phyloP scores from a whole-genome alignment of 2,113 vertebrate genomes.

The Pelvicachromis taeniatus region DNA sequence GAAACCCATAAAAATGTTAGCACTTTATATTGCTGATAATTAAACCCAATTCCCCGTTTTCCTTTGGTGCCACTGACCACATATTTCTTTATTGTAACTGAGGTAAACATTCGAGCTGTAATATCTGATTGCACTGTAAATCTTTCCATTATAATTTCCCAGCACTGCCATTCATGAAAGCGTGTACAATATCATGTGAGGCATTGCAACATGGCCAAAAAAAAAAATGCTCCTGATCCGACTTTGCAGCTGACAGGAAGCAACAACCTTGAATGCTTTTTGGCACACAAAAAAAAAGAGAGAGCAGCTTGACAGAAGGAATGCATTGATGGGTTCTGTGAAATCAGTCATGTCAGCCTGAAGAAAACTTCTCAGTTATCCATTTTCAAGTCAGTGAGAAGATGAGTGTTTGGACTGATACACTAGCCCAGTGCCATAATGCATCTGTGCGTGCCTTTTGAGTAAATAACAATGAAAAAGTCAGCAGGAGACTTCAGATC shows the following conservation, averaged over 20 bases:
- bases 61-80: background rate
- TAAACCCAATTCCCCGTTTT: background rate
- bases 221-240: background rate
- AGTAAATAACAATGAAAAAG: background rate
- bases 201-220: background rate
- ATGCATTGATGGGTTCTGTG: background rate
- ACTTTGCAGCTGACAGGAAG: background rate
- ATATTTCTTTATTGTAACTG: background rate
- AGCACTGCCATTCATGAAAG: background rate
- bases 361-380: constrained; percentile 8
- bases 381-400: background rate
- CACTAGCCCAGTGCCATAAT: background rate
- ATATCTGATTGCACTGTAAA: background rate
- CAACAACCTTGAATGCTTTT: constrained; percentile 1
- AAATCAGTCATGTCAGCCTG: background rate
- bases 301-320: background rate
- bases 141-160: background rate
- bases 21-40: background rate
- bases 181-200: background rate
- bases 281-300: background rate
- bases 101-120: background rate
- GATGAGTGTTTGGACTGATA: background rate
- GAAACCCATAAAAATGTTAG: background rate
- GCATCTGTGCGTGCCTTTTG: background rate
- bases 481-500: background rate